These are phyloP conservation scores for Caenorhabditis sp. DNA, from an alignment of 2,888 invertebrate species.

Conservation along the genomic window DNA sequence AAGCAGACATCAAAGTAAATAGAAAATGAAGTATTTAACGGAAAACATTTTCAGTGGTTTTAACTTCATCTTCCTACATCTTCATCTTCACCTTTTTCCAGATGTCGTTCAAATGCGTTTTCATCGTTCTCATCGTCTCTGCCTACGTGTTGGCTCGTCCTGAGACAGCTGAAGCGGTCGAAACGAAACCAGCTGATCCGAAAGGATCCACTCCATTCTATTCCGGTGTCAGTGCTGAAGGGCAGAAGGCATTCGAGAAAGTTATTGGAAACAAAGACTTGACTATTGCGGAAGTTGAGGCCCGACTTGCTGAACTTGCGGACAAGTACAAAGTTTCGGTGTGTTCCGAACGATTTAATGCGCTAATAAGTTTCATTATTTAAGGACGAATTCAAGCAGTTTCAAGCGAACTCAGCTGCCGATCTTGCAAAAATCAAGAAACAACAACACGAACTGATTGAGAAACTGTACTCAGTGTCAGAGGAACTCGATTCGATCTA, in stretches of 20 bases:
- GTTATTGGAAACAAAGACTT: not conserved
- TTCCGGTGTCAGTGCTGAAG: constrained; percentile 31
- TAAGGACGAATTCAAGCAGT: not conserved
- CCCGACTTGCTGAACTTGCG: not conserved
- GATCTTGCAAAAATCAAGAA: not conserved
- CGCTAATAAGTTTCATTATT: not conserved
- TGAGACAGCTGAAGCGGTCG: too few species aligned
- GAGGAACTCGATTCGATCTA: constrained; percentile 25
- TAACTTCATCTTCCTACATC: too few species aligned
- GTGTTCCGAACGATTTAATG: not conserved
- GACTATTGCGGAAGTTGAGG: not conserved
- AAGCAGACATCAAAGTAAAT: too few species aligned
- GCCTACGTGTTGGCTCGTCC: too few species aligned
- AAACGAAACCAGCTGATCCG: too few species aligned
- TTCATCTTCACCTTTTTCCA: too few species aligned
- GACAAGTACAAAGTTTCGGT: constrained; percentile 27
- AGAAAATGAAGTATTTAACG: too few species aligned
- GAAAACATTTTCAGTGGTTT: too few species aligned
- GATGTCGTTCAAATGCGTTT: too few species aligned
- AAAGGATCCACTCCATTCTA: constrained; percentile 29
- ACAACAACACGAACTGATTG: constrained; percentile 18
- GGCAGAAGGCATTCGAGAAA: not conserved
- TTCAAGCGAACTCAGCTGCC: not conserved
- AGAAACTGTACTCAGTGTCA: constrained; percentile 14
- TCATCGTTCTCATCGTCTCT: too few species aligned